Base-by-base conservation (phyloP, 1,140 invertebrate genomes). In the Pomacea maculata region DNA sequence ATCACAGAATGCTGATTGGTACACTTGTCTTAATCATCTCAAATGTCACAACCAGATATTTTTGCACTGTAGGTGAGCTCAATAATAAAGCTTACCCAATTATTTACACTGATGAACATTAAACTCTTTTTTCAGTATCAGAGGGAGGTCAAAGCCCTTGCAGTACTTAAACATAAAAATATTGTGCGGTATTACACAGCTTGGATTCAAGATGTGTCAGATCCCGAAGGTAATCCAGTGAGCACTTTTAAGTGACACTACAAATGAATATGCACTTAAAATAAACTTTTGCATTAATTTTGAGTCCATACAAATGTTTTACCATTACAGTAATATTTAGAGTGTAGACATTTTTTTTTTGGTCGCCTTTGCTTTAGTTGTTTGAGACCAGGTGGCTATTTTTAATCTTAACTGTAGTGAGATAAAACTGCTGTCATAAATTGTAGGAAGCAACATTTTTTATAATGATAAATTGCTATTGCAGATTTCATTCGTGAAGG, bases 101-200 rank as follows among this genome's bases (percentile, higher is more conserved):
- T 45, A 45, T 45, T 45, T 45, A 45, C 6, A 45, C 34, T 45
- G 34, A 45, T 0, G 2, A 45, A 45, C 34, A 45, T 45, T 45
- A 45, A 45, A 45, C 34, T 17, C n/a, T 12, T 70, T 70, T 70
- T 70, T 34, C 67, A 70, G 67, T n/a, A 25, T 21, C 55, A 55
- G 17, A 75, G 73, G 25, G 73, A 75, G 25, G 73, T 75, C 0
- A 9, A 2, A 17, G 55, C 73, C 52, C 73, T 75, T n/a, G 34
- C 73, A 8, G 10, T 10, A 6, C 73, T 75, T n/a, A 15, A 34
- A 8, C 73, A 75, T n/a, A 14, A 9, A 55, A 75, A 75, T 14
- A 57, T 75, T 54, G 73, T 75, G 45, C 73, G 73, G 1, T 75
- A 75, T 55, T 55, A 75, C 57, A 55, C 45, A 21, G 14, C 73